A percentile compares a stretch with the other conserved stretches of the same genome.
phyloP scores from a whole-genome alignment of 2,113 vertebrate genomes.

The Chunga burmeisteri region DNA sequence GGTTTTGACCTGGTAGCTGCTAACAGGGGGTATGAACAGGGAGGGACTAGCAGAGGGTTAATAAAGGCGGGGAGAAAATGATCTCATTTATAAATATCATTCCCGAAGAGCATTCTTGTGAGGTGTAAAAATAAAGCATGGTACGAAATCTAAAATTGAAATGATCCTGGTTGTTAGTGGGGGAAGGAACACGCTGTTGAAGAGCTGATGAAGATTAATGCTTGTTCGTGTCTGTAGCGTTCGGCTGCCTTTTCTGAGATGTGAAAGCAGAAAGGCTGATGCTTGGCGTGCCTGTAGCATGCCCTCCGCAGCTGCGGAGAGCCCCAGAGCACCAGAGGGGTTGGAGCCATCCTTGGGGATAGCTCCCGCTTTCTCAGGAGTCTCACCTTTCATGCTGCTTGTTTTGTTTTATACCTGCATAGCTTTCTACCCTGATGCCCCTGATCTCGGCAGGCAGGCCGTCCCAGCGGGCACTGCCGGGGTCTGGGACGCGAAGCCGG shows the following conservation, averaged over 20 bases:
- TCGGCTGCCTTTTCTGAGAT: not conserved
- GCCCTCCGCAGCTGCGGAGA: too few relatives aligned
- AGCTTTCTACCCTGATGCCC: not conserved
- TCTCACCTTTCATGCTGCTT: not conserved
- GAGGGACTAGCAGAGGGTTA: not conserved
- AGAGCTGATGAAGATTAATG: not conserved
- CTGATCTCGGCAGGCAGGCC: not conserved
- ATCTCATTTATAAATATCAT: not conserved
- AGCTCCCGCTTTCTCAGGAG: not conserved
- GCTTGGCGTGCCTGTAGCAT: rapidly evolving
- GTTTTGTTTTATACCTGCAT: not conserved
- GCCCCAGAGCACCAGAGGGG: not conserved
- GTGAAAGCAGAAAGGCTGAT: not conserved
- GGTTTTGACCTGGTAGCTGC: not conserved
- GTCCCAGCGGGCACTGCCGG: not conserved
- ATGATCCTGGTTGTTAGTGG: not conserved
- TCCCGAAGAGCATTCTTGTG: not conserved
- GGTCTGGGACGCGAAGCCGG: not conserved
- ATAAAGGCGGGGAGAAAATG: not conserved
- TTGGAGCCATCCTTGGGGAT: rapidly evolving
- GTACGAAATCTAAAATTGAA: not conserved
- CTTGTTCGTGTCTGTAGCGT: rapidly evolving
- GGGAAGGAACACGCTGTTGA: not conserved
- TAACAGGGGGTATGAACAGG: not conserved
- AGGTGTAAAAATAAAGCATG: not conserved